Conservation (phyloP, 2,888 invertebrate species). For the Stenotaenia linearis region DNA sequence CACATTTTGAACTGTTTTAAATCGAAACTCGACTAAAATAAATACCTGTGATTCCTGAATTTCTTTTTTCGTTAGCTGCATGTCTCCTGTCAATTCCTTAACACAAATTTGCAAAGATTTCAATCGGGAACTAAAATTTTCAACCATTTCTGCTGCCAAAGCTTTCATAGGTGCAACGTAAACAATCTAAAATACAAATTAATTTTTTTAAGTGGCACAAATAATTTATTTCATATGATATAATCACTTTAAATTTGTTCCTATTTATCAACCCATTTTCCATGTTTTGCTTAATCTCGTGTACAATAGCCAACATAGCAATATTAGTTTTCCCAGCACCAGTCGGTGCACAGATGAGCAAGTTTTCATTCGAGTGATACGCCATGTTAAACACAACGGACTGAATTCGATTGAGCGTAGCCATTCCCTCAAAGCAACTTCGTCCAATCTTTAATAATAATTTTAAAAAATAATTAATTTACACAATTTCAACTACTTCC, state of each 20-base stretch:
- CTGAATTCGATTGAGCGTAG: conserved; percentile 86
- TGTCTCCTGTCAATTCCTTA: conserved; percentile 93
- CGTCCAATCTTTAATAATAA: conserved; percentile 74
- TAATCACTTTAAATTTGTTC: conserved; percentile 78
- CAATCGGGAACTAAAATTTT: conserved; percentile 80
- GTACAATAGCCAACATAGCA: conserved; percentile 84
- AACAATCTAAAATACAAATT: conserved; percentile 62
- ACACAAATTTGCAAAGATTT: conserved; percentile 73
- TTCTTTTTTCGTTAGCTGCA: conserved; percentile 91
- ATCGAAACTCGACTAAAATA: background rate
- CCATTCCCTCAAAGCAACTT: conserved; percentile 80
- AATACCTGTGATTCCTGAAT: conserved; percentile 79
- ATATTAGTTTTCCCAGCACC: conserved; percentile 99
- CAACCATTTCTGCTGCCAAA: conserved; percentile 95
- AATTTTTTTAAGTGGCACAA: background rate
- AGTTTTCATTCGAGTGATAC: conserved; percentile 92
- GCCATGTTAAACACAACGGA: conserved; percentile 92
- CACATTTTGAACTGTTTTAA: background rate
- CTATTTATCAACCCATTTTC: conserved; percentile 74
- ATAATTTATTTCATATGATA: too few species aligned
- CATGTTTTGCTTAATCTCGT: conserved; percentile 80
- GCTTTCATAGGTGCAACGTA: conserved; percentile 99
- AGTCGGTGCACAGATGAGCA: conserved; percentile 96
- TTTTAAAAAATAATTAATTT: background rate
- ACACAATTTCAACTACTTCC: background rate